Evolutionary conservation across 2,797 vertebrate species (phyloP), one percentile per base, ranked within the genome.

Genomic region (Cottoperca gobio): DNA sequence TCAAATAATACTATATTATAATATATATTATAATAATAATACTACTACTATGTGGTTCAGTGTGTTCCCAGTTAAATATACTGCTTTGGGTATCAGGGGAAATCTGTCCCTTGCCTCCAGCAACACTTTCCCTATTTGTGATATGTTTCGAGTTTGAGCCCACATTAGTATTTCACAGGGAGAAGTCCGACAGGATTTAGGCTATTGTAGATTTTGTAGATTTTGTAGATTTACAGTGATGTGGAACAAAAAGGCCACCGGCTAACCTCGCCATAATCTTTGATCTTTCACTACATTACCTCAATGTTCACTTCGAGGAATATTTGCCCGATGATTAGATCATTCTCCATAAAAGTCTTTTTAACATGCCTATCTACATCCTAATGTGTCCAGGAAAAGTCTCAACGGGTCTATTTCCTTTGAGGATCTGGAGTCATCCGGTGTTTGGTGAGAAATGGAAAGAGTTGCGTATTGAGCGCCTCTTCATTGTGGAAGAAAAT

Each of bases 381-480:
- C 54, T 57, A 21, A 66, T 35, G 69, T 73, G 52, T 55, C 73
- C 65, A 71, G 73, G 79, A 81, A 79, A 76, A 39, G 67, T 66
- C 74, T 85, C 63, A 35, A 40, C 53, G 55, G 70, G 57, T 64
- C 54, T 19, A 39, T 77, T 85, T 85, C 10, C 43, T 76, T 28
- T 65, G 17, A 76, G 26, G 66, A 67, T 71, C 70, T 72, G 76
- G 58, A 83, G 35, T 78, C 53, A 33, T 42, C 81, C 58, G n/a
- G 37, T 33, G 37, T 76, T 73, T 33, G 8, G 39, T 86, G 82
- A 86, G 67, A 67, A 81, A 86, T 89, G 91, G 90, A 93, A 89
- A 88, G 68, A 88, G 69, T 76, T 90, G 70, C 64, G 19, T 78
- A 79, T 73, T 74, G 58, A 54, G 67, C 85, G 80, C 77, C 70